These are phyloP conservation scores for Eupleurogrammus muticus DNA, from an alignment of 2,797 vertebrate genomes.

Conservation along the genomic window DNA sequence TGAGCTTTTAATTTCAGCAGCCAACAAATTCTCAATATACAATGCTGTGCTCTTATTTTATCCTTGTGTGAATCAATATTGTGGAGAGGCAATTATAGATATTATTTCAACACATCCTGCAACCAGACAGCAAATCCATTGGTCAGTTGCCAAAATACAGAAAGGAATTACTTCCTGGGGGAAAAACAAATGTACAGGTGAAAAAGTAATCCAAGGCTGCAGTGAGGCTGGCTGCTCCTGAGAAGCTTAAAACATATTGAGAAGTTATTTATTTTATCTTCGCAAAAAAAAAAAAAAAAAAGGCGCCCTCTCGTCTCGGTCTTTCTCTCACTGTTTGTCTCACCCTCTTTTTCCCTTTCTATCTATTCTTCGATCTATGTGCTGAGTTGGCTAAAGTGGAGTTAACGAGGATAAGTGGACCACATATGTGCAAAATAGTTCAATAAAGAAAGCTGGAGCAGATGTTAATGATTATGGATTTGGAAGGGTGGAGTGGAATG, in stretches of 20 bases:
- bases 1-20: conserved; percentile 82
- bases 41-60: conserved; percentile 74
- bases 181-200: conserved; percentile 40
- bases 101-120: conserved; percentile 81
- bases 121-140: conserved; percentile 79
- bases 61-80: conserved; percentile 80
- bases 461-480: conserved; percentile 90
- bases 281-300: too few species aligned
- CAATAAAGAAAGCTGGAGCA: conserved; percentile 85
- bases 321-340: conserved; percentile 47
- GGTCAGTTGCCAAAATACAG: conserved; percentile 69
- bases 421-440: conserved; percentile 83
- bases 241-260: conserved; percentile 59
- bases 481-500: conserved; percentile 80
- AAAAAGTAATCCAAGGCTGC: conserved; percentile 36
- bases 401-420: conserved; percentile 87
- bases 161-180: conserved; percentile 68
- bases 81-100: conserved; percentile 78
- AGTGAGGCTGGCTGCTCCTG: conserved; percentile 36
- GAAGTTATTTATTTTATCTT: conserved; percentile 67
- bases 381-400: conserved; percentile 84
- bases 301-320: conserved; percentile 56
- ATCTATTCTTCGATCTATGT: conserved; percentile 75
- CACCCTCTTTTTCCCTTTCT: conserved; percentile 49
- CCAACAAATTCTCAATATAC: conserved; percentile 75